Conservation (phyloP, 2,113 vertebrate genomes). For the Onychorhynchus coronatus region DNA sequence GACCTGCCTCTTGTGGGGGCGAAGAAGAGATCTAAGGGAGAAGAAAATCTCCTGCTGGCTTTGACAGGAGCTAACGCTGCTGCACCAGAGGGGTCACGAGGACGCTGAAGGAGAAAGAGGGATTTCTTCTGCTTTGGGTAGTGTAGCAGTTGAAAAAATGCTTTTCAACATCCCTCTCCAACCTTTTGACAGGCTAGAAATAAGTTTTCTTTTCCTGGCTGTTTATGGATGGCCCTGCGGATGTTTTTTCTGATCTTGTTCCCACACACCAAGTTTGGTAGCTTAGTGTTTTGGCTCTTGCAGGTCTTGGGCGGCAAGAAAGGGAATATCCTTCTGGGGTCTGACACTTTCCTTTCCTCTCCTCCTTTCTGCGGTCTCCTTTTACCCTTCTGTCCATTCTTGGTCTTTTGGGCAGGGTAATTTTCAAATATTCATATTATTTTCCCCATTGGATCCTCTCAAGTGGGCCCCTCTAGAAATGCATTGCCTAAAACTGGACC, state of each 20-base stretch:
- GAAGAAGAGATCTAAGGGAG: not conserved
- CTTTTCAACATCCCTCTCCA: not conserved
- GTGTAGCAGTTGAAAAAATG: not conserved
- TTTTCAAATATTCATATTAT: not conserved
- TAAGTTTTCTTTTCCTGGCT: not conserved
- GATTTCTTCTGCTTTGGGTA: not conserved
- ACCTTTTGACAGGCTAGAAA: not conserved
- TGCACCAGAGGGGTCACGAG: fast-evolving
- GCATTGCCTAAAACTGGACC: not conserved
- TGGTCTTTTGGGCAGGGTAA: fast-evolving
- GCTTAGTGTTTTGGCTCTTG: not conserved
- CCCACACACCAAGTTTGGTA: not conserved
- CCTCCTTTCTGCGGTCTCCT: not conserved
- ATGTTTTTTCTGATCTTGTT: not conserved
- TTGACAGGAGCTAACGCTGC: not conserved
- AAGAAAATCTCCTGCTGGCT: not conserved
- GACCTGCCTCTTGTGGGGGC: not conserved
- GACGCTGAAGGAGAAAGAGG: not conserved
- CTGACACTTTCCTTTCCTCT: not conserved
- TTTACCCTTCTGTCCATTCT: not conserved
- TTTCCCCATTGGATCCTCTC: not conserved
- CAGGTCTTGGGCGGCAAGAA: not conserved
- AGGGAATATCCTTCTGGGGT: fast-evolving
- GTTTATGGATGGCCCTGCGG: not conserved
- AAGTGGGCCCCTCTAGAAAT: not conserved